Percentiles rank a stretch among this genome's conserved stretches.
phyloP scores from a whole-genome alignment of 2,797 vertebrate species.

The Siniperca obscura region DNA sequence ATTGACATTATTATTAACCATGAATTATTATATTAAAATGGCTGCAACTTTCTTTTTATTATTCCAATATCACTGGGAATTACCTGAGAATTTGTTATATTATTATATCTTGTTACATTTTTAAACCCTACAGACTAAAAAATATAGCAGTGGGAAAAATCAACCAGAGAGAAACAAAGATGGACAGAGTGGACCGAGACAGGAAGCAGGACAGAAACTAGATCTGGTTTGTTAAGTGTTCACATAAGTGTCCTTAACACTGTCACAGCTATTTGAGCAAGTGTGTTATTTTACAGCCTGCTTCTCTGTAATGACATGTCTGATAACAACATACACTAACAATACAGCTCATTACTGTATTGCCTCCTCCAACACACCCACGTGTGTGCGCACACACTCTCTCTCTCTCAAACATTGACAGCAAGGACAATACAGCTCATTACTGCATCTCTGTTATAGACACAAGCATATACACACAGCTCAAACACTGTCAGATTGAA shows the following conservation, averaged over 20 bases:
- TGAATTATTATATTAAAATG: background rate
- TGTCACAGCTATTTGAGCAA: background rate
- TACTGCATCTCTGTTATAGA: background rate
- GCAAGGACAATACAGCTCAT: slow-evolving; percentile 37
- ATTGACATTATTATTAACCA: background rate
- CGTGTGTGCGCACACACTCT: background rate
- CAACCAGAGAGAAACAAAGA: background rate
- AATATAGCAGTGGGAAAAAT: background rate
- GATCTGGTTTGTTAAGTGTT: background rate
- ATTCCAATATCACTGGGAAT: background rate
- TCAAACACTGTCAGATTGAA: background rate
- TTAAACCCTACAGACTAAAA: background rate
- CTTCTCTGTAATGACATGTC: slow-evolving; percentile 48
- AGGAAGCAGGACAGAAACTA: background rate
- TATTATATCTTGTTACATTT: background rate
- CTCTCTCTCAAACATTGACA: slow-evolving; percentile 10
- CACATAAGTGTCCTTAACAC: background rate
- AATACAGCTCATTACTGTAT: slow-evolving; percentile 65
- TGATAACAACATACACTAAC: slow-evolving; percentile 53
- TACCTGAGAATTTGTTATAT: background rate
- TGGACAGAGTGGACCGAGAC: too few relatives aligned
- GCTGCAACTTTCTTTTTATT: background rate
- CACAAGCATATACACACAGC: background rate
- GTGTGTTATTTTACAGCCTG: slow-evolving; percentile 25
- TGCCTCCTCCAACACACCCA: slow-evolving; percentile 16